Base-by-base conservation (phyloP, 2,888 invertebrate species). In the Pammene fasciana region DNA sequence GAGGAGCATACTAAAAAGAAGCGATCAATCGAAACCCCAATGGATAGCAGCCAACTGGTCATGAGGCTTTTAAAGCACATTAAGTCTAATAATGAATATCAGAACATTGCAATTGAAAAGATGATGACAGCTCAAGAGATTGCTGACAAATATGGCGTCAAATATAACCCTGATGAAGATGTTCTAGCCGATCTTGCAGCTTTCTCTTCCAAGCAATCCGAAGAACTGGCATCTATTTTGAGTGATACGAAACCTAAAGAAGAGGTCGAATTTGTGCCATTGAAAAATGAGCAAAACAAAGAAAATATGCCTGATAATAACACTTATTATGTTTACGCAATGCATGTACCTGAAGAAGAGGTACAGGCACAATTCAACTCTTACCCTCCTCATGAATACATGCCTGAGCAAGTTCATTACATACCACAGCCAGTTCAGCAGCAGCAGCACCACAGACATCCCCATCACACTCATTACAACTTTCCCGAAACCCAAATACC, bases 71-170 rank as follows among this genome's bases (percentile, higher is more conserved):
- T 92, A 1, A 88, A 87, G 67, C 92, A 92, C 70, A 92, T 92
- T 1, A 92, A 91, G 73, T 82, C 82, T 0, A 90, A 86, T 71
- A 92, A 92, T 61, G 92, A 92, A 75, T 87, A 86, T 70, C 92
- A 92, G 67, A 92, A 91, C 70, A 85, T 90, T n/a, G 91, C 91
- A 2, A 91, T 92, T 14, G 92, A 92, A 13, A 92, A 92, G 75
- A 89, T 92, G 90, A 91, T 92, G 91, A 81, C 86, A 2, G 92
- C 92, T 55, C 90, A 92, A 79, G 89, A 92, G 77, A 92, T 92
- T 2, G 92, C 92, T 43, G 89, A 90, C 48, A 91, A 92, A 80
- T 92, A 83, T 72, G 89, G 89, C 52, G 85, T 92, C 9, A 86
- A 86, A 46, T 92, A 88, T 71, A 84, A 79, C 52, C 91, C 92